Conservation (phyloP, 2,113 vertebrate genomes). For the Donacobius atricapilla region DNA sequence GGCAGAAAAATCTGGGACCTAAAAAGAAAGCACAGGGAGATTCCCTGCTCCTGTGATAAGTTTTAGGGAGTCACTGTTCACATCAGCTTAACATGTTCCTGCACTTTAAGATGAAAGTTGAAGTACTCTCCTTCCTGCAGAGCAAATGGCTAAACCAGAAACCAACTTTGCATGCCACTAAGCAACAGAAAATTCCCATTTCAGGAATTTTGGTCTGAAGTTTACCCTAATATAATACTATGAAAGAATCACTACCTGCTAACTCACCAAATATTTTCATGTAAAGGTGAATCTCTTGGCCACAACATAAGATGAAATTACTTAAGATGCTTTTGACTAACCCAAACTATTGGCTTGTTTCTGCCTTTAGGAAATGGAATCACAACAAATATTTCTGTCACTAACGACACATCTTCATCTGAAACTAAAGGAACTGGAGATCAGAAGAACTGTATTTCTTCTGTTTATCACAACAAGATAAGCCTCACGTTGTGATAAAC, state of each 20-base stretch:
- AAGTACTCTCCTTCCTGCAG: neutral
- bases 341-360: neutral
- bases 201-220: neutral
- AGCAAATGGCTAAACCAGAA: neutral
- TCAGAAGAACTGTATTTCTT: neutral
- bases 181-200: neutral
- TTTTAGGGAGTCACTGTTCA: neutral
- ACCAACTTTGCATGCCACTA: neutral
- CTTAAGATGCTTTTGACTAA: neutral
- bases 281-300: neutral
- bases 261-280: neutral
- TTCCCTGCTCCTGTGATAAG: neutral
- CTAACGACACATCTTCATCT: neutral
- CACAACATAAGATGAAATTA: neutral
- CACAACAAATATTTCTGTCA: neutral
- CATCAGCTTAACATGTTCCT: neutral
- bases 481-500: neutral
- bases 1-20: neutral
- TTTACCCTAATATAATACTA: neutral
- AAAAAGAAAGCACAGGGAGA: neutral
- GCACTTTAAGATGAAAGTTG: rapidly evolving
- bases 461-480: neutral
- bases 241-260: neutral
- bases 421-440: neutral
- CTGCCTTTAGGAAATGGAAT: neutral